Evolutionary conservation across 2,888 invertebrate species (phyloP), one percentile per base, ranked within the genome.

Genomic region (Hesperia comma): DNA sequence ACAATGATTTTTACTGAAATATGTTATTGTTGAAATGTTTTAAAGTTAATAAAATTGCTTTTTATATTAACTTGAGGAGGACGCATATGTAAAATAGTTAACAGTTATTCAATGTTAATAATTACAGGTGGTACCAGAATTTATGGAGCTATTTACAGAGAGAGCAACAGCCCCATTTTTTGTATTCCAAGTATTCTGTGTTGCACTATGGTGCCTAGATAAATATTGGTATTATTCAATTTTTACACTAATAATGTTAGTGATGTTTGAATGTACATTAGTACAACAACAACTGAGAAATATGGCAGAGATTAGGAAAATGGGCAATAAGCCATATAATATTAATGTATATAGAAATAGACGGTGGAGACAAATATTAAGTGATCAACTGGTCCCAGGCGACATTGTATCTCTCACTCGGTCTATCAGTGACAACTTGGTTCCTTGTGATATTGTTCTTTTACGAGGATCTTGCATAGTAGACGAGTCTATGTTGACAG

Each of bases 141-240:
- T 99, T 82, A 95, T 96, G 94, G 99, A 99, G 87, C 93, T 99
- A 17, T 99, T 99, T 84, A 97, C 96, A 77, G 99, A 99, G 90
- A 94, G 99, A 76, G 99, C 99, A 0, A 99, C 99, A 0, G 99
- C 99, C 0, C 99, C 99, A 1, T 99, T 99, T 90, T 99, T 99
- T 88, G 99, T 99, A 6, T 99, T 99, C 88, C 99, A 99, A 96
- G 98, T 99, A 68, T 99, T 99, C 85, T 99, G 99, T 82, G 99
- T 99, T 55, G 97, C 96, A 12, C 93, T 99, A 2, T 99, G 99
- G 99, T 99, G 99, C 90, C 93, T 99, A 74, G 99, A 99, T 84
- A 99, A 99, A 83, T 99, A 99, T 88, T 99, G 99, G 99, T 97
- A 99, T 85, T 99, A 99, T 87, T 98, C 98, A 63, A 95, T 99